Evolutionary conservation across 2,888 invertebrate genomes (phyloP).

Genomic region (Cryptops parisi): DNA sequence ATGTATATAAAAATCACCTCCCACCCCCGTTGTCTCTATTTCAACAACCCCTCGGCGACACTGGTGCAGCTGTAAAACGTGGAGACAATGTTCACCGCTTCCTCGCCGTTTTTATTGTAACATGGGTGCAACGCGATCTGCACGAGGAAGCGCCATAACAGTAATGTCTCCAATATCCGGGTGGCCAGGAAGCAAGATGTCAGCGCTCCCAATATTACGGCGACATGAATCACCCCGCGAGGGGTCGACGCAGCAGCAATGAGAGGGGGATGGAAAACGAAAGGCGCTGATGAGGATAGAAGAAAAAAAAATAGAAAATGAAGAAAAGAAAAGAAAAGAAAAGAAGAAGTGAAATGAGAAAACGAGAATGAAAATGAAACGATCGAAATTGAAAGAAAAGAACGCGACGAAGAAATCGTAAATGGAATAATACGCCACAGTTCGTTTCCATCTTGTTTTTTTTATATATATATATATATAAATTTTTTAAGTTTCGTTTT

Average conservation of each 20-base stretch:
- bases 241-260: background rate
- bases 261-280: no score
- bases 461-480: no score
- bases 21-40: background rate
- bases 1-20: no score
- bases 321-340: background rate
- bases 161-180: slow-evolving; percentile 12
- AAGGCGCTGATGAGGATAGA: background rate
- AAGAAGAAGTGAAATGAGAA: no score
- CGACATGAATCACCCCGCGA: slow-evolving; percentile 7
- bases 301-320: background rate
- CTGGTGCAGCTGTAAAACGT: background rate
- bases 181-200: background rate
- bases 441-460: no score
- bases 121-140: background rate
- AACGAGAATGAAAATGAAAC: no score
- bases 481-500: no score
- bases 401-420: no score
- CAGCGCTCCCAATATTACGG: slow-evolving; percentile 3
- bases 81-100: background rate
- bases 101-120: background rate
- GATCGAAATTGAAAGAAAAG: no score
- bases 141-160: slow-evolving; percentile 5
- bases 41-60: background rate
- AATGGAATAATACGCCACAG: no score